Conservation (phyloP, 2,797 vertebrate genomes). For the Sebastes nivosus region DNA sequence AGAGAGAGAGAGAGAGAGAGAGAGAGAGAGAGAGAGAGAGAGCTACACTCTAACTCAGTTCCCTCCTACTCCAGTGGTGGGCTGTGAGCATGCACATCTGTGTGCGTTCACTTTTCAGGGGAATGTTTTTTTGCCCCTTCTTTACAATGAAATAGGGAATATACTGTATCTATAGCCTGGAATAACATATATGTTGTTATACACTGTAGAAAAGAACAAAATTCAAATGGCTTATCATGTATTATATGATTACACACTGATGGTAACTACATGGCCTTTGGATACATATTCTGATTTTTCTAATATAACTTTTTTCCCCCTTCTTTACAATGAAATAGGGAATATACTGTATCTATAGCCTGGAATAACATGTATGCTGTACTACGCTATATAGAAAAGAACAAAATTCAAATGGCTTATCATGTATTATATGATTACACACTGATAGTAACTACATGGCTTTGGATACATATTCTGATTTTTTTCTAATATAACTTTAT, state of each 20-base stretch:
- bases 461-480: background rate
- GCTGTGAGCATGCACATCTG: conserved; percentile 77
- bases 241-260: background rate
- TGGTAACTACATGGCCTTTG: background rate
- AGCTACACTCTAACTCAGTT: conserved; percentile 16
- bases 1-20: too few relatives aligned
- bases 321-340: conserved; percentile 43
- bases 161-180: conserved; percentile 15
- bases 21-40: too few relatives aligned
- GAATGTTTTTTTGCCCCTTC: conserved; percentile 33
- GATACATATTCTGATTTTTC: background rate
- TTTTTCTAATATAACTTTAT: background rate
- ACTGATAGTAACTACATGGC: background rate
- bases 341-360: conserved; percentile 25
- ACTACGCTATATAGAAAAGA: too few relatives aligned
- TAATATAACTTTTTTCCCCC: background rate
- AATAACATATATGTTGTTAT: background rate
- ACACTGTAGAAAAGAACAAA: too few relatives aligned
- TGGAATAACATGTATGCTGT: background rate
- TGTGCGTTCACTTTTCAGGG: conserved; percentile 68
- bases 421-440: background rate
- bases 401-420: background rate
- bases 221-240: background rate
- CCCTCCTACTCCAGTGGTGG: conserved; percentile 84
- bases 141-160: conserved; percentile 45